Evolutionary conservation across 2,113 vertebrate species (phyloP), one percentile per base, ranked within the genome.

Genomic region (Vanacampus margaritifer): DNA sequence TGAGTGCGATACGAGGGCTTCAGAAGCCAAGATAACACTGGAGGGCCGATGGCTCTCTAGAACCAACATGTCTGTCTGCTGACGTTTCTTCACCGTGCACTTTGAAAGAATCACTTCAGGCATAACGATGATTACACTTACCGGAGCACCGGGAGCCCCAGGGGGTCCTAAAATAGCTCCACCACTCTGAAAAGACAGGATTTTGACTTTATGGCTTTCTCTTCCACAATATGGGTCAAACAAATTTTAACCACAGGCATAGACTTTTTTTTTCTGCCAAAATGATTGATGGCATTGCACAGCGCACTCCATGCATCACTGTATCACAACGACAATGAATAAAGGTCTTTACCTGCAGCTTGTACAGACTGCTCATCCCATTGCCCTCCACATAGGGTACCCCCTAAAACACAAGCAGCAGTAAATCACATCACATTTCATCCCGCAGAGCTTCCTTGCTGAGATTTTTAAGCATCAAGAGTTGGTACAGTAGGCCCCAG

Each of bases 361-460:
- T 99, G 91, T 98, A 99, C 41, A 99, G 92, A 83, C 94, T 95
- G 90, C 97, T 93, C 97, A 99, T 98, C 82, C 97, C 97, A 28
- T 94, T 97, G 72, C 94, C 93, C 88, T 98, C 95, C 81, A 87
- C 90, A 77, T 89, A 86, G 43, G 93, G 91, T 28, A 85, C 65
- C 58, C 95, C 95, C 97, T 98, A 79, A 81, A 88, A 88, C 35
- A 88, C 56, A 90, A 73, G 21, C 56, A 53, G 64, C 50, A 68
- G 56, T 70, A 64, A 87, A 74, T 70, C 58, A 65, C 60, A 65
- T 50, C 28, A 64, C 72, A 61, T 66, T 26, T 53, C 32, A 60
- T 70, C 67, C 64, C n/a, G 57, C 57, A 39, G 24, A 36, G 50
- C 23, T 32, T 66, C n/a, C 26, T 26, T 51, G 8, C 14, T 65